Evolutionary conservation across 2,113 vertebrate species (phyloP).

Genomic region (Semnopithecus entellus): DNA sequence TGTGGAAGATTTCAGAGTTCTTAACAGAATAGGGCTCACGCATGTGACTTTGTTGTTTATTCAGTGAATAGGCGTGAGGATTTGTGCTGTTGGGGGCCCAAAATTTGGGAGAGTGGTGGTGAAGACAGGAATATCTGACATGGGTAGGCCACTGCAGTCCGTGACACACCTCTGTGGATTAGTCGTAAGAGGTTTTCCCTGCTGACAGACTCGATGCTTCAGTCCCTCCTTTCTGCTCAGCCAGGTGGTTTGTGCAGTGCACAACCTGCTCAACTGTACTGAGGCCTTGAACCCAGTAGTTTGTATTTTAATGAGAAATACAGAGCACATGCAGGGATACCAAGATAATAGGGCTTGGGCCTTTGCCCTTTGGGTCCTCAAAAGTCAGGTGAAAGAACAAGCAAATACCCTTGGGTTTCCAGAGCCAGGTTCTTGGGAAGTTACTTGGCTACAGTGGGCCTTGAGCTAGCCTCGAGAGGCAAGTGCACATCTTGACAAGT

Average conservation of each 20-base stretch:
- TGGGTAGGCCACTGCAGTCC: background rate
- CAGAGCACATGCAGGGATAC: no score
- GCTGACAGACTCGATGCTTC: background rate
- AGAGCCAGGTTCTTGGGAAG: background rate
- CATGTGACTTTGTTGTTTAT: background rate
- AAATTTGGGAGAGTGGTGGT: no score
- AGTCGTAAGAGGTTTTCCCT: background rate
- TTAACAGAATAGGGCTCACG: background rate
- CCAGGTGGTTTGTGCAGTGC: background rate
- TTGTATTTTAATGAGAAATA: background rate
- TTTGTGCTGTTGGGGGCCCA: background rate
- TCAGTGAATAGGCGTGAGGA: background rate
- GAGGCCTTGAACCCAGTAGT: background rate
- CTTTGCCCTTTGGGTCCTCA: background rate
- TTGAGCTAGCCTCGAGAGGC: no score
- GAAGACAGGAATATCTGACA: background rate
- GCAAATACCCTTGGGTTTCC: background rate
- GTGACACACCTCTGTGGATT: background rate
- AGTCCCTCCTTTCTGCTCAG: background rate
- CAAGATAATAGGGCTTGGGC: background rate
- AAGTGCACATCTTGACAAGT: rapidly evolving
- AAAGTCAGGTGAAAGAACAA: background rate
- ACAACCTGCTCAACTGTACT: background rate
- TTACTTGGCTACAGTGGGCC: background rate
- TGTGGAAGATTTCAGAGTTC: background rate